Percentiles rank a stretch among this genome's conserved stretches.
Evolutionary conservation across 1,140 invertebrate genomes (phyloP).

Genomic region (Alviniconcha marisindica): DNA sequence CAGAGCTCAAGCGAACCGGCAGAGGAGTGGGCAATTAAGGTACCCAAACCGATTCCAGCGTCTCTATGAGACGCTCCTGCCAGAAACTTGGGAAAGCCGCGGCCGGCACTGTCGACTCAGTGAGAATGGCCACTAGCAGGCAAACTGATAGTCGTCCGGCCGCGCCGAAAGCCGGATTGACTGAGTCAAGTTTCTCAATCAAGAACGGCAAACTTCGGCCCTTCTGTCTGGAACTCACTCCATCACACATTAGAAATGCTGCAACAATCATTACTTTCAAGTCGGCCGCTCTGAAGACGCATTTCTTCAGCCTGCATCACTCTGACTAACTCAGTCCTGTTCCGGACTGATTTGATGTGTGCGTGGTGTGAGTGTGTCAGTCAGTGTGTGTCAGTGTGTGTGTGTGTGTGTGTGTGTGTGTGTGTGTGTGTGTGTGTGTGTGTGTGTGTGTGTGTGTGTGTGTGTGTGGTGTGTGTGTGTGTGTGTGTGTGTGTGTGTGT

Average conservation of each 20-base stretch:
- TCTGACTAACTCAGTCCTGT: not conserved
- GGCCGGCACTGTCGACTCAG: too few relatives aligned
- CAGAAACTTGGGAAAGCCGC: too few relatives aligned
- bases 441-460: not conserved
- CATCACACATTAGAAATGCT: not conserved
- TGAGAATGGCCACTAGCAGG: too few relatives aligned
- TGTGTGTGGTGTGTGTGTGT: not conserved
- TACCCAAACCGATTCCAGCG: too few relatives aligned
- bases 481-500: not conserved
- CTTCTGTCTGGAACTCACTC: not conserved
- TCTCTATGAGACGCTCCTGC: too few relatives aligned
- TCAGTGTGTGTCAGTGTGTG: conserved; percentile 16
- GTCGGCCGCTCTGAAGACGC: too few relatives aligned
- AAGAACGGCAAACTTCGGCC: too few relatives aligned
- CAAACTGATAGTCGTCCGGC: too few relatives aligned
- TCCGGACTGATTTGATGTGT: not conserved
- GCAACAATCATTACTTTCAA: too few relatives aligned
- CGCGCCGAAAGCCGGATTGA: too few relatives aligned
- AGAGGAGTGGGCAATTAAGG: too few relatives aligned
- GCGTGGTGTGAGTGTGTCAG: conserved; percentile 20
- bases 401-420: not conserved
- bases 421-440: not conserved
- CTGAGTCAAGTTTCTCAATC: not conserved
- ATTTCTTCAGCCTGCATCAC: not conserved
- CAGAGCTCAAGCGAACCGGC: too few relatives aligned